These are phyloP conservation scores for Gadopsis marmoratus DNA, from an alignment of 2,797 vertebrate genomes.

Conservation along the genomic window DNA sequence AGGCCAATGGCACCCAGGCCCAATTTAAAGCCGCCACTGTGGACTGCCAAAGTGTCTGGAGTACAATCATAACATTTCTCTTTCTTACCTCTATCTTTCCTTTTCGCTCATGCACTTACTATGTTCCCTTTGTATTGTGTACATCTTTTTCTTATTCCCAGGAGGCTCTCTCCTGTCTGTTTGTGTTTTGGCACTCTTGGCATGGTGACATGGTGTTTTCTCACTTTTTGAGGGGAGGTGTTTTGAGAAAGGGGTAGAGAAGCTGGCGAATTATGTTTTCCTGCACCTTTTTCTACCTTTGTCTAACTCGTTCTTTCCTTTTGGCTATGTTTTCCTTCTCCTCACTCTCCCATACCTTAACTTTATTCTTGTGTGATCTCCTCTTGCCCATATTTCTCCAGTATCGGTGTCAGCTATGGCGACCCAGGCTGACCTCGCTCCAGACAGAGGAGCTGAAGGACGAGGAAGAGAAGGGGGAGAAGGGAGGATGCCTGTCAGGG, in stretches of 20 bases:
- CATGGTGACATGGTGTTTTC: conserved; percentile 68
- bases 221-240: conserved; percentile 66
- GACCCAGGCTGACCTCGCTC: conserved; percentile 78
- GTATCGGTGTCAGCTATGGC: conserved; percentile 71
- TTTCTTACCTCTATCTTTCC: conserved; percentile 61
- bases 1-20: conserved; percentile 77
- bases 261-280: conserved; percentile 51
- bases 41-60: conserved; percentile 75
- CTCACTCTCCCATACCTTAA: conserved; percentile 33
- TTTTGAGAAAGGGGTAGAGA: conserved; percentile 59
- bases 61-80: conserved; percentile 75
- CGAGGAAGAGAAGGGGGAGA: conserved; percentile 57
- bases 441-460: conserved; percentile 50
- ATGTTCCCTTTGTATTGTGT: conserved; percentile 57
- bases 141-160: conserved; percentile 54
- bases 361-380: conserved; percentile 48
- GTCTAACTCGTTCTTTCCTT: conserved; percentile 42
- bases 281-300: conserved; percentile 36
- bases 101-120: conserved; percentile 42
- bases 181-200: conserved; percentile 70
- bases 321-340: conserved; percentile 37
- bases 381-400: conserved; percentile 46
- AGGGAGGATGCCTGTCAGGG: conserved; percentile 76
- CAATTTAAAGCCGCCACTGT: conserved; percentile 80
- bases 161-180: conserved; percentile 59